Base-by-base conservation (phyloP, 2,113 vertebrate species). In the Plotosus lineatus region DNA sequence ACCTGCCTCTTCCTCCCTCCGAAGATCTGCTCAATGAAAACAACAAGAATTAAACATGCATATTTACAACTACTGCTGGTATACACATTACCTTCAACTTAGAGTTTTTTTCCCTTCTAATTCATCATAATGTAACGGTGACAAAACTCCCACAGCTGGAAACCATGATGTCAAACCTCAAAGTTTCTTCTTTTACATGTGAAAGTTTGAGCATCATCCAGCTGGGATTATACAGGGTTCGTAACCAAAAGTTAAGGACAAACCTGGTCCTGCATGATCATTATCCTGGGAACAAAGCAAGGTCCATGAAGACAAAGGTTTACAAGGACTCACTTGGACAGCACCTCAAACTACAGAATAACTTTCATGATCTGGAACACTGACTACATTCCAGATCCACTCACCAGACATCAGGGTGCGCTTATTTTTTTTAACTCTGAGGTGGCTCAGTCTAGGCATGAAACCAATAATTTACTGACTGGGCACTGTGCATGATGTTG, bases 1-100 rank as follows among this genome's bases (percentile, higher is more conserved):
- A 0, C 95, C 94, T 0, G 84, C 88, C 77, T 95, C 93, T 85
- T 93, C 95, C 76, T 94, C 94, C 78, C 86, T 90, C 11, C 89
- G 92, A 48, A 99, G 91, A 38, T 95, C 97, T 98, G 86, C 10
- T 78, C 72, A 6, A 11, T 40, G 86, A 72, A 71, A 40, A 84
- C 9, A 21, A 33, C 28, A 33, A 73, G 26, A 79, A 0, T 26
- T 58, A 23, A 44, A 69, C n/a, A 10, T 40, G 23, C 26, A 11
- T 36, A 65, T 17, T 48, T 21, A 36, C 14, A 65, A 44, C 66
- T 44, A 10, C 12, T 44, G 40, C 11, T 28, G 10, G 4, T 44
- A 36, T 4, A 63, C 36, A 48, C 44, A 50, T 50, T 15, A 50
- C 14, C 46, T 19, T 51, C 50, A 14, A 6, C 15, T 19, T 51